phyloP scores from a whole-genome alignment of 2,888 invertebrate genomes.

The Criorhina ranunculi region DNA sequence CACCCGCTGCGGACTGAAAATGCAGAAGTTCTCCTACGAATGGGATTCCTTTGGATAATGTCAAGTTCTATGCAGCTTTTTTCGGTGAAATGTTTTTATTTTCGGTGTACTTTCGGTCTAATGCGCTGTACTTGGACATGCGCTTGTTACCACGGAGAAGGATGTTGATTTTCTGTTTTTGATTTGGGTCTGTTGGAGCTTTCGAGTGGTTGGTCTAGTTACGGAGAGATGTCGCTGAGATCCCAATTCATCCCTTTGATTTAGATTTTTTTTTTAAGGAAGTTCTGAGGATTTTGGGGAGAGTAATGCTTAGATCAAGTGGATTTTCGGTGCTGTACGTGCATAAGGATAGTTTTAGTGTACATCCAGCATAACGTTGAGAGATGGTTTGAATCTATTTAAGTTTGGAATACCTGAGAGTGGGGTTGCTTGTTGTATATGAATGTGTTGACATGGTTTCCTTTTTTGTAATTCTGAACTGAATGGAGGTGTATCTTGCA shows the following conservation, averaged over 20 bases:
- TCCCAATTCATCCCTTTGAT: constrained; percentile 19
- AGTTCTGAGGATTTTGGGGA: constrained; percentile 1
- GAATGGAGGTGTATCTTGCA: constrained; percentile 11
- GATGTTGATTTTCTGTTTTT: constrained; percentile 29
- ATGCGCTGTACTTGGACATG: constrained; percentile 72
- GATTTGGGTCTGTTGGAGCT: constrained; percentile 42
- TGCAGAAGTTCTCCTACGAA: constrained; percentile 78
- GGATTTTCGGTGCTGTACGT: constrained; percentile 55
- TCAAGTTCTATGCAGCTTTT: constrained; percentile 65
- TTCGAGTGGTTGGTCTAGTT: constrained; percentile 52
- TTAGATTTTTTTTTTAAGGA: constrained; percentile 18
- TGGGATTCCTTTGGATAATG: constrained; percentile 49
- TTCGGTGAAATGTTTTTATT: constrained; percentile 61
- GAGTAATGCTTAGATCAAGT: constrained; percentile 61
- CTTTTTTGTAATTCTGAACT: constrained; percentile 16
- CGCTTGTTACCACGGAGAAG: constrained; percentile 43
- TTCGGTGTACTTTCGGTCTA: constrained; percentile 43
- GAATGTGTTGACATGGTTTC: constrained; percentile 66
- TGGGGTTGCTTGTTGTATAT: constrained; percentile 34
- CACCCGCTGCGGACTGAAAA: constrained; percentile 84
- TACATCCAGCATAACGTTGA: constrained; percentile 26
- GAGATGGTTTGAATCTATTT: constrained; percentile 67
- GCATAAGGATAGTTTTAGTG: constrained; percentile 63
- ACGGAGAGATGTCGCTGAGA: constrained; percentile 59
- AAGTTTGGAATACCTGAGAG: constrained; percentile 39